Conservation (phyloP, 2,113 vertebrate species). For the Recurvirostra avosetta region DNA sequence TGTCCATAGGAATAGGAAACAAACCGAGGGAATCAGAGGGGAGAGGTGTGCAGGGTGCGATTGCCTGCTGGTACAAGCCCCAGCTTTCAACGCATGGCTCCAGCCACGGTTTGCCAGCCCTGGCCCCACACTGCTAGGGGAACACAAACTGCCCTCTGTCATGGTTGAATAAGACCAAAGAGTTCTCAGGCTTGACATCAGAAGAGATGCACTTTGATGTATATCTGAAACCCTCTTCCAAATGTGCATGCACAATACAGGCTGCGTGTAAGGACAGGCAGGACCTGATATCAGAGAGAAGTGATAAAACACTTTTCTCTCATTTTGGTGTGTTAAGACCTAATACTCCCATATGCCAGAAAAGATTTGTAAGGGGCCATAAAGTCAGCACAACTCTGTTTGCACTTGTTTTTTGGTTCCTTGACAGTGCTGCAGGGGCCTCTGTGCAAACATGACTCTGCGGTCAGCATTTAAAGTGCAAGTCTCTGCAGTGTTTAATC, state of each 20-base stretch:
- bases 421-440: not conserved
- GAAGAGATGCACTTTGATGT: not conserved
- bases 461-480: not conserved
- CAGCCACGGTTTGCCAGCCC: not conserved
- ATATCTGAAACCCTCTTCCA: not conserved
- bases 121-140: not conserved
- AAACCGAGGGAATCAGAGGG: not conserved
- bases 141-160: not conserved
- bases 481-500: not conserved
- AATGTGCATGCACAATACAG: not conserved
- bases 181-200: not conserved
- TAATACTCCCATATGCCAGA: not conserved
- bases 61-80: not conserved
- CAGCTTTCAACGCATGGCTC: not conserved
- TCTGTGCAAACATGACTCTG: not conserved
- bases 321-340: not conserved
- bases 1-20: not conserved
- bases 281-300: not conserved
- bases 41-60: not conserved
- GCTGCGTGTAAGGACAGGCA: not conserved
- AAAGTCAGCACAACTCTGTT: slow-evolving; percentile 20
- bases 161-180: not conserved
- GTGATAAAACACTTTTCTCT: slow-evolving; percentile 6
- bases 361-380: slow-evolving; percentile 20
- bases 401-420: slow-evolving; percentile 27